A percentile compares a stretch with the other conserved stretches of the same genome.
These are phyloP conservation scores for Sebastes diaconus DNA, from an alignment of 2,797 vertebrate genomes.

Conservation along the genomic window DNA sequence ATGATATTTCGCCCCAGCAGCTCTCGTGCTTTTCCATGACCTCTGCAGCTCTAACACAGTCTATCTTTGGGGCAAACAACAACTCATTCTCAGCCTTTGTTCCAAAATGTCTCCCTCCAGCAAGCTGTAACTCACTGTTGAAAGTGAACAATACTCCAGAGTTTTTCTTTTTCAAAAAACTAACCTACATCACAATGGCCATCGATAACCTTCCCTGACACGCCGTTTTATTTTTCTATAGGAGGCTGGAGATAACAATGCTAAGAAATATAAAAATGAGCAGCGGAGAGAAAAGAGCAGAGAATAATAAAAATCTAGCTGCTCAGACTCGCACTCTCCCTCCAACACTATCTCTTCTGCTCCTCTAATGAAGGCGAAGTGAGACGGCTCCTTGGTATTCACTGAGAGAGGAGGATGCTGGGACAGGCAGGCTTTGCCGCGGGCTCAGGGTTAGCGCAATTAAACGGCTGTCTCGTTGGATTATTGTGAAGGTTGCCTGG, in stretches of 20 bases:
- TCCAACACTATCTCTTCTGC: conserved; percentile 18
- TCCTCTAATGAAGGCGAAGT: conserved; percentile 65
- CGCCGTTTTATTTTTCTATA: conserved; percentile 9
- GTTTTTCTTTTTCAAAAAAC: conserved; percentile 35
- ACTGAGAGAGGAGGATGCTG: conserved; percentile 40
- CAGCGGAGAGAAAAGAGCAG: not conserved
- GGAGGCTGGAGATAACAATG: conserved; percentile 15
- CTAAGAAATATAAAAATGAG: not conserved
- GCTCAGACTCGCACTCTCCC: not conserved
- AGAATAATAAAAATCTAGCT: not conserved
- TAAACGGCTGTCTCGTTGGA: conserved; percentile 77
- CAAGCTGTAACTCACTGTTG: conserved; percentile 21
- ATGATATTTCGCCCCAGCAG: conserved; percentile 10
- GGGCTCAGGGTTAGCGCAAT: conserved; percentile 72
- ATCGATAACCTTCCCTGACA: conserved; percentile 32
- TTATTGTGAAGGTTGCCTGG: conserved; percentile 74
- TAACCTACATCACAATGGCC: conserved; percentile 33
- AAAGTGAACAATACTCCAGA: conserved; percentile 36
- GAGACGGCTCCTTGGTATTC: conserved; percentile 68
- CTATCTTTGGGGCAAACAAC: conserved; percentile 8
- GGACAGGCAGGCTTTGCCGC: conserved; percentile 42
- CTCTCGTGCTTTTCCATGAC: conserved; percentile 21
- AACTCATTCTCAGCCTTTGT: conserved; percentile 36
- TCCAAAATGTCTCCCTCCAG: conserved; percentile 39
- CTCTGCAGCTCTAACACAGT: conserved; percentile 26